Conservation (phyloP, 2,113 vertebrate species). For the Tursiops truncatus region DNA sequence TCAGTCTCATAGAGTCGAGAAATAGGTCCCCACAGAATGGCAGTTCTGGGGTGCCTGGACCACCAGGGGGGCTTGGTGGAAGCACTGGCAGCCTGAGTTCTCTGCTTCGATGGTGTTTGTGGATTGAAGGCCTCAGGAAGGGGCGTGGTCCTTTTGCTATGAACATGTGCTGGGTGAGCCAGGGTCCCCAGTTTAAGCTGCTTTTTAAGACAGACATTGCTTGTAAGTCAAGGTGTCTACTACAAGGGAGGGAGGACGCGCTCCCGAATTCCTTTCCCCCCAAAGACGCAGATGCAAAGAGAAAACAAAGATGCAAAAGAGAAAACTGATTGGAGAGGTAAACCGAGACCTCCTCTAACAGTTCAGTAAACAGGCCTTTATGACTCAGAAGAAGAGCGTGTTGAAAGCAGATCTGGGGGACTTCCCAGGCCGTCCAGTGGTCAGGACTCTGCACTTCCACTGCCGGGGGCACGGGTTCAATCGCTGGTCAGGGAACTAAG, state of each 20-base stretch:
- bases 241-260: not conserved
- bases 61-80: not conserved
- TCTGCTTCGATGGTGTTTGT: not conserved
- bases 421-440: not conserved
- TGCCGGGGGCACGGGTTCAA: not conserved
- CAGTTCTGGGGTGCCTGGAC: not conserved
- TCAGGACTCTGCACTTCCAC: not conserved
- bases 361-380: not conserved
- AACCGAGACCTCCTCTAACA: not conserved
- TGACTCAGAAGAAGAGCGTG: not conserved
- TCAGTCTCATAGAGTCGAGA: rapidly evolving
- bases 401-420: not conserved
- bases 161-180: rapidly evolving
- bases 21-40: not conserved
- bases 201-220: not conserved
- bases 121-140: not conserved
- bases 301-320: not conserved
- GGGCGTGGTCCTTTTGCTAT: not conserved
- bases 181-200: not conserved
- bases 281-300: not conserved
- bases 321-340: not conserved
- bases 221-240: not conserved
- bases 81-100: not conserved
- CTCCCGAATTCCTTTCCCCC: not conserved
- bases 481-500: not conserved